These are phyloP conservation scores for Myiothlypis coronata DNA, from an alignment of 2,797 vertebrate genomes.

Conservation along the genomic window DNA sequence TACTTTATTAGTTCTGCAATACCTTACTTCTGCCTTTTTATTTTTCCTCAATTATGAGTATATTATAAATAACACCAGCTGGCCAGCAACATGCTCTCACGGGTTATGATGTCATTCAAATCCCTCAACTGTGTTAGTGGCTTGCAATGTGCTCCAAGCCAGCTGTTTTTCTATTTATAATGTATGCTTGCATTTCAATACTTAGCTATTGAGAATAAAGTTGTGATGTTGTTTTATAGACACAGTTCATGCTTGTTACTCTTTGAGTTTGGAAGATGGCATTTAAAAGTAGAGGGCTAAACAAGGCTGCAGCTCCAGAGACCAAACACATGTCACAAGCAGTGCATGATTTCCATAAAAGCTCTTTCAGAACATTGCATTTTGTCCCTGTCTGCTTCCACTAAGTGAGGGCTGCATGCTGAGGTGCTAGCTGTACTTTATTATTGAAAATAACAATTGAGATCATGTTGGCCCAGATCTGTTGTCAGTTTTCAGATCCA, in stretches of 20 bases:
- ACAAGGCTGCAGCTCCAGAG: background rate
- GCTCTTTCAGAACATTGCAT: background rate
- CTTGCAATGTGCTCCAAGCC: conserved; percentile 71
- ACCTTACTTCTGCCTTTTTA: conserved; percentile 47
- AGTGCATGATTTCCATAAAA: background rate
- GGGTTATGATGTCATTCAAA: conserved; percentile 79
- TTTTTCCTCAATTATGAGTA: conserved; percentile 66
- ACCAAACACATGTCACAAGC: background rate
- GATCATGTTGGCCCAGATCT: background rate
- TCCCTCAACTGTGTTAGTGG: conserved; percentile 73
- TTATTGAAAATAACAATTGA: conserved; percentile 17
- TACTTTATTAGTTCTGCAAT: conserved; percentile 33
- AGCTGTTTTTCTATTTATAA: conserved; percentile 80
- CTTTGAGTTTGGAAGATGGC: conserved; percentile 8
- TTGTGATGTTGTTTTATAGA: conserved; percentile 61
- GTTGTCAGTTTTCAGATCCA: conserved; percentile 22
- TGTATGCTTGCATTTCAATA: conserved; percentile 69
- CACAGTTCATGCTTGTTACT: conserved; percentile 30
- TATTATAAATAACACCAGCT: conserved; percentile 79
- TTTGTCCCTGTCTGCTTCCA: background rate
- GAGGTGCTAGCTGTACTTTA: conserved; percentile 1
- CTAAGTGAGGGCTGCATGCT: background rate
- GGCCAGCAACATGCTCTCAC: conserved; percentile 73
- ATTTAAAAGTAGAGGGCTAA: conserved; percentile 35
- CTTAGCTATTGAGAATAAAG: conserved; percentile 58